Evolutionary conservation across 2,797 vertebrate genomes (phyloP).

Genomic region (Oceanodroma leucorhoa): DNA sequence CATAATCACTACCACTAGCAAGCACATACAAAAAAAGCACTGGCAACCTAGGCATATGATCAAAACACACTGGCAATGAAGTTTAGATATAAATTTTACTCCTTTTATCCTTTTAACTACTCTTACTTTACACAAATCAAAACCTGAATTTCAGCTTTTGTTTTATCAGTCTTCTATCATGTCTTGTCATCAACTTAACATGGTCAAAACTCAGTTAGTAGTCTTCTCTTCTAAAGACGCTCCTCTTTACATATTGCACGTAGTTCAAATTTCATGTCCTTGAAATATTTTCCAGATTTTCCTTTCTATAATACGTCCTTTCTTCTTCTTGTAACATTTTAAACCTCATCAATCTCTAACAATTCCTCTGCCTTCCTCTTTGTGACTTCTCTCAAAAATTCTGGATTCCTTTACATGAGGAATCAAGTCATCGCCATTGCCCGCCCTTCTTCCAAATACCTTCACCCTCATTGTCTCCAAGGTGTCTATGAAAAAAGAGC

Average conservation of each 20-base stretch:
- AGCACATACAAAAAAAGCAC: not conserved
- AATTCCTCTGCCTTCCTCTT: not conserved
- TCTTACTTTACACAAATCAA: not conserved
- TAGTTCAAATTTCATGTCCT: not conserved
- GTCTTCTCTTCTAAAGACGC: not conserved
- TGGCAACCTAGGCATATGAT: not conserved
- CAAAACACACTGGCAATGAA: not conserved
- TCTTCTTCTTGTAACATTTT: not conserved
- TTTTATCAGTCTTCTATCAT: not conserved
- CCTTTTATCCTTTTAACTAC: not conserved
- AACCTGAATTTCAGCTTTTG: not conserved
- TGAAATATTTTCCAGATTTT: not conserved
- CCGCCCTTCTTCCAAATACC: not conserved
- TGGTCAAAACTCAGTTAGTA: not conserved
- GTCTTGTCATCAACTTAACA: not conserved
- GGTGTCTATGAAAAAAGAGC: not conserved
- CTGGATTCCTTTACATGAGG: not conserved
- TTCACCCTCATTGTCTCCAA: not conserved
- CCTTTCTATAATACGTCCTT: not conserved
- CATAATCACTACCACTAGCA: not conserved
- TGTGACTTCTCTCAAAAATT: not conserved
- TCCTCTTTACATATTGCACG: not conserved
- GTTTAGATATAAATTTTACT: not conserved
- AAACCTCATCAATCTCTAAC: not conserved
- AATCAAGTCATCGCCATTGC: not conserved